A percentile compares a stretch with the other conserved stretches of the same genome.
Evolutionary conservation across 2,888 invertebrate species (phyloP).

Genomic region (Falcaria lacertinaria): DNA sequence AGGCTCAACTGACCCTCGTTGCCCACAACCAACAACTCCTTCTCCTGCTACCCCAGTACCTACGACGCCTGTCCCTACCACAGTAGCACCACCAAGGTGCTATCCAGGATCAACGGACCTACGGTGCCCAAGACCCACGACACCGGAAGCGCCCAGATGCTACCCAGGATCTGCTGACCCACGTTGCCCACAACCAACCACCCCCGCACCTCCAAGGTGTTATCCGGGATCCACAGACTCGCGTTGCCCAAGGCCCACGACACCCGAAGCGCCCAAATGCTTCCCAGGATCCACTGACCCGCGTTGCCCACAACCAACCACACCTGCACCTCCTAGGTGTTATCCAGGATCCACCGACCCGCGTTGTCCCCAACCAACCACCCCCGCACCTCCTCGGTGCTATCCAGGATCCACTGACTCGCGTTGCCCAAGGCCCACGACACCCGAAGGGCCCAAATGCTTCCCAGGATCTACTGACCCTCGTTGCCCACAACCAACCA

Average conservation of each 20-base stretch:
- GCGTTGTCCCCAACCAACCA: not conserved
- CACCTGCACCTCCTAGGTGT: not conserved
- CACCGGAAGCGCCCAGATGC: too few species aligned
- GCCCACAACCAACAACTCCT: conserved; percentile 11
- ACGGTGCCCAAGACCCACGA: too few species aligned
- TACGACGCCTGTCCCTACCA: conserved; percentile 7
- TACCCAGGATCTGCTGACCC: too few species aligned
- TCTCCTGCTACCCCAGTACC: too few species aligned
- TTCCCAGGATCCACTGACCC: too few species aligned
- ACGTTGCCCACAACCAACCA: too few species aligned
- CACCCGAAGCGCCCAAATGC: conserved; percentile 8
- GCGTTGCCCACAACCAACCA: not conserved
- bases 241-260: conserved; percentile 27
- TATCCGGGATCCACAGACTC: conserved; percentile 35
- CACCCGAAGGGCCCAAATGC: conserved; percentile 14
- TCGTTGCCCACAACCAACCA: conserved; percentile 23
- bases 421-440: conserved; percentile 34
- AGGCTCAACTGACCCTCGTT: conserved; percentile 23
- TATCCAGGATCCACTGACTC: conserved; percentile 47
- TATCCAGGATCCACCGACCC: not conserved
- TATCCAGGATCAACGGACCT: conserved; percentile 5
- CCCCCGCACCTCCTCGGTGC: conserved; percentile 5
- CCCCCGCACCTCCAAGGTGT: too few species aligned
- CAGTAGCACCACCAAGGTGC: conserved; percentile 24
- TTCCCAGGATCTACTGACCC: conserved; percentile 23